Evolutionary conservation across 1,140 invertebrate species (phyloP), one percentile per base, ranked within the genome.

Genomic region (Zelostemma sp.): DNA sequence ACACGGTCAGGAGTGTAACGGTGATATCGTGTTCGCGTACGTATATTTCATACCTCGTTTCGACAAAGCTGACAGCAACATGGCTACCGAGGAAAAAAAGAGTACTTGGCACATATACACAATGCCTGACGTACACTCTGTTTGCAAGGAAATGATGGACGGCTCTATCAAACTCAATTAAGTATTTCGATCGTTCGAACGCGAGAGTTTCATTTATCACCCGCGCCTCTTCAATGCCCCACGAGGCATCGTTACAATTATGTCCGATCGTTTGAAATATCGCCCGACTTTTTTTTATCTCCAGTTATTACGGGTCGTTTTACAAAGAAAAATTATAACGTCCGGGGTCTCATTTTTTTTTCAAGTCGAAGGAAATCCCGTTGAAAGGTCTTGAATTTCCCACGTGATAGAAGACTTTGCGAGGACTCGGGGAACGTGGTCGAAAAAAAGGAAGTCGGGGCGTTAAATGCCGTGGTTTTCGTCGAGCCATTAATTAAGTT

Each of bases 381-480:
- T 16, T 25, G 25, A 19, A 55, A 62, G 9, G 14, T 49, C 33
- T 19, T 3, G 18, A n/a, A 35, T 56, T 63, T 67, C 35, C 46
- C 51, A 67, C 46, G 40, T 55, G 51, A 17, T 35, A 31, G 50
- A 45, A 19, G 19, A 11, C 18, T 62, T 64, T 12, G 40, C 8
- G 35, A 51, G 51, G 40, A 58, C 15, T 1, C 14, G 19, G 9
- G 1, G 19, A 53, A 38, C 14, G 6, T 11, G 15, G 19, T 28
- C 14, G 40, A 25, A 55, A 12, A 57, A 8, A 28, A 77, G 74
- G 66, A 75, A 75, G 55, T 57, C 35, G 61, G 49, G 31, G 6
- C 16, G 64, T 73, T 76, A 72, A 76, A 76, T 46, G 71, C 47
- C 35, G 40, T 54, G 45, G 53, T 64, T 79, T 78, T 78, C 77